Percentiles rank a stretch among this genome's conserved stretches.
Conservation (phyloP, 2,113 vertebrate genomes). For the Nestor notabilis region DNA sequence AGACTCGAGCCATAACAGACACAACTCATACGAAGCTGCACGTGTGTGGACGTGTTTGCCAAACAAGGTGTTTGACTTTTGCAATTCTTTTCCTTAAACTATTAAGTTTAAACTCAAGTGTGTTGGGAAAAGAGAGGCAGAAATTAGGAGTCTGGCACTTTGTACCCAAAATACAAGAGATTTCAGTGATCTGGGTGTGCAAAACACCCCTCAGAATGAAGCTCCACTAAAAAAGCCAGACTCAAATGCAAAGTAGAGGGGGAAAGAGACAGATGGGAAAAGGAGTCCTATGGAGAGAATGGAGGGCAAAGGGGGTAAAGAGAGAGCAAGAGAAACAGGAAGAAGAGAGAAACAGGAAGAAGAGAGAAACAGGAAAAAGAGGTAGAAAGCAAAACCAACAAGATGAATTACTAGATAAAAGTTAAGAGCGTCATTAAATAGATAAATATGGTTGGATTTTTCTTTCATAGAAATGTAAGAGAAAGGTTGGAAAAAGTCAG, state of each 20-base stretch:
- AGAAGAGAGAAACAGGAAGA: not conserved
- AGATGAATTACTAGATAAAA: not conserved
- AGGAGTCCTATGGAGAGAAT: not conserved
- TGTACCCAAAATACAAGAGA: not conserved
- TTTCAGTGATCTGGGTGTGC: not conserved
- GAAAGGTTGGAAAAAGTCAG: not conserved
- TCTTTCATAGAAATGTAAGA: not conserved
- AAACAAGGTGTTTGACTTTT: not conserved
- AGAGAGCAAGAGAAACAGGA: not conserved
- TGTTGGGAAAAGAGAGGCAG: not conserved
- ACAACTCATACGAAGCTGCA: not conserved
- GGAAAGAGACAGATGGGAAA: not conserved
- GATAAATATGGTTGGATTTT: not conserved
- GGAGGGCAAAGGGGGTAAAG: not conserved
- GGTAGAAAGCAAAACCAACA: not conserved
- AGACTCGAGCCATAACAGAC: not conserved
- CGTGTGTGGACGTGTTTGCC: not conserved
- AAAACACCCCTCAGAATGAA: not conserved
- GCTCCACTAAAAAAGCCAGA: not conserved
- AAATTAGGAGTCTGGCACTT: not conserved
- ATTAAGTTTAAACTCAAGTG: not conserved
- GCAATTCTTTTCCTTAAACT: not conserved
- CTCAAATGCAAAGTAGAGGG: not conserved
- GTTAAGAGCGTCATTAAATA: not conserved
- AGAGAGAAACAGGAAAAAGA: not conserved